Conservation (phyloP, 2,888 invertebrate genomes). For the Athalia rosae region DNA sequence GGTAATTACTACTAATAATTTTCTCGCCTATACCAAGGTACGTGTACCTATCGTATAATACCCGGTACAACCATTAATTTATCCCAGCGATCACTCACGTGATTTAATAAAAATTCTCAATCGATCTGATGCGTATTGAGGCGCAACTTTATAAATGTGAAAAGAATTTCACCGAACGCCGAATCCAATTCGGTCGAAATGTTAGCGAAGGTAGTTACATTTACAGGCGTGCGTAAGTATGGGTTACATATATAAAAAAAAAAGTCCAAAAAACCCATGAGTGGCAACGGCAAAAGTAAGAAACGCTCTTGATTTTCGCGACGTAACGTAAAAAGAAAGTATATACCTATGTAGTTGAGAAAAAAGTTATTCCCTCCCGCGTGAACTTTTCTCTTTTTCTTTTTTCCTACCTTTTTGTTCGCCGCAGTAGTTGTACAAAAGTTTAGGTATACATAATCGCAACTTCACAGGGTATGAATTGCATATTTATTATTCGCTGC, state of each 20-base stretch:
- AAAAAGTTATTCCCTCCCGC: slow-evolving; percentile 7
- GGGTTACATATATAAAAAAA: too few relatives aligned
- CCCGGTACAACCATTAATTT: background rate
- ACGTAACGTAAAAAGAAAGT: slow-evolving; percentile 18
- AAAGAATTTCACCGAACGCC: too few relatives aligned
- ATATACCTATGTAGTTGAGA: background rate
- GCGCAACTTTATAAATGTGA: too few relatives aligned
- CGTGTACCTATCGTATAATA: background rate
- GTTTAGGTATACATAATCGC: background rate
- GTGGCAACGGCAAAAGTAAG: background rate
- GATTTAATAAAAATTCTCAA: too few relatives aligned
- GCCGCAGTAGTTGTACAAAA: too few relatives aligned
- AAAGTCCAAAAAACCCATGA: background rate
- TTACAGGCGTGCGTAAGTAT: too few relatives aligned
- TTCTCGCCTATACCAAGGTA: background rate
- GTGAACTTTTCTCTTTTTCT: background rate
- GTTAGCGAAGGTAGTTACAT: too few relatives aligned
- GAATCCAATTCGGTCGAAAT: too few relatives aligned
- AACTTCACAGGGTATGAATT: background rate
- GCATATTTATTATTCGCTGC: background rate
- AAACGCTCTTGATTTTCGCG: slow-evolving; percentile 24
- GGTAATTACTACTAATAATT: background rate
- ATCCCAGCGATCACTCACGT: background rate
- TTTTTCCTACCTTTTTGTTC: too few relatives aligned
- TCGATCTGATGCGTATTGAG: too few relatives aligned